These are phyloP conservation scores for Urophycis tenuis DNA, from an alignment of 2,797 vertebrate species.

Conservation along the genomic window DNA sequence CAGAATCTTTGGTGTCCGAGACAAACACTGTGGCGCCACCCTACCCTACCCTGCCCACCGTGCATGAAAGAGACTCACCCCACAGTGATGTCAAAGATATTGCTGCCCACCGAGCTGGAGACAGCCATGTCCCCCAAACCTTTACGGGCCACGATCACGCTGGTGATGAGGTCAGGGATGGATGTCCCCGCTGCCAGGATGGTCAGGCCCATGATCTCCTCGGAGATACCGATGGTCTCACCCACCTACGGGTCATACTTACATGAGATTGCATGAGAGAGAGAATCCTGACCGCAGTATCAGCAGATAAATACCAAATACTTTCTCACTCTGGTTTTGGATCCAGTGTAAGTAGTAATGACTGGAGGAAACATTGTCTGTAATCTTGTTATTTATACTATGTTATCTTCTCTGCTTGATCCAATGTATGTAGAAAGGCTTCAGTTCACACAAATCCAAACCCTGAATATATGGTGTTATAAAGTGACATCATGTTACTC, in stretches of 20 bases:
- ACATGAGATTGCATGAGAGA: not conserved
- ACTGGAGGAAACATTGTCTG: not conserved
- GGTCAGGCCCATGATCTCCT: conserved; percentile 96
- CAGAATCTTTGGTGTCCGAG: not conserved
- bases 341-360: not conserved
- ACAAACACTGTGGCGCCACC: not conserved
- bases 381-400: not conserved
- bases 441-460: not conserved
- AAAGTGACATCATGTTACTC: not conserved
- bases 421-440: not conserved
- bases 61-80: conserved; percentile 75
- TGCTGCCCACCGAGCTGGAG: conserved; percentile 95
- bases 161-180: conserved; percentile 96
- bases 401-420: not conserved
- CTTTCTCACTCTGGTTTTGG: not conserved
- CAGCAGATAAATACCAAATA: not conserved
- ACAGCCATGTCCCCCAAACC: conserved; percentile 97
- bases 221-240: conserved; percentile 94
- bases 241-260: conserved; percentile 73
- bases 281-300: conserved; percentile 6
- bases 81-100: conserved; percentile 97
- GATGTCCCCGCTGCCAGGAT: conserved; percentile 94
- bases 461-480: not conserved
- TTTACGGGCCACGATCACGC: conserved; percentile 95
- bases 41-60: not conserved